Base-by-base conservation (phyloP, 2,797 vertebrate species). In the Sebastes trivittatus region DNA sequence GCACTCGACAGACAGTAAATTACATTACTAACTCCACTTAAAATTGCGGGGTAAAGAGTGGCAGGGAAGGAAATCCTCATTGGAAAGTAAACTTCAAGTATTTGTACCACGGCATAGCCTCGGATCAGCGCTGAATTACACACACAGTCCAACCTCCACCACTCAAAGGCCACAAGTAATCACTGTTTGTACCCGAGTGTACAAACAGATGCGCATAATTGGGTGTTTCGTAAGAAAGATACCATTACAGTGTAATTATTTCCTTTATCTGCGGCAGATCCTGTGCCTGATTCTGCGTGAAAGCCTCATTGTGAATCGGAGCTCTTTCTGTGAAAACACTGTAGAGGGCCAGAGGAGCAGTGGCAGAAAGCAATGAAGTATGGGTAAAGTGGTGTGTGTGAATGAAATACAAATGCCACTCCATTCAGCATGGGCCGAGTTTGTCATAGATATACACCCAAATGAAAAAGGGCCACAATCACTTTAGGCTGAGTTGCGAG, bases 401-500 rank as follows among this genome's bases (percentile, higher is more conserved):
- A 81, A 85, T 84, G 74, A 91, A 92, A 93, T 91, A 83, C 87
- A 90, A 94, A 92, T 82, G 82, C 58, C 80, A 29, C 75, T 83
- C 78, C 56, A 81, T 90, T 88, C 86, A 90, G 77, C 55, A 78
- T 52, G 81, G 78, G 89, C 82, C 69, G 63, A 78, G 65, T 85
- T 77, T 74, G 72, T 74, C 77, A 82, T 66, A 76, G 82, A 92
- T 87, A 92, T 81, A 80, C 42, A 87, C 76, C 85, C 75, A 81
- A 87, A 93, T 87, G 86, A 93, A 93, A 90, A 87, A 91, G 84
- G 89, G 82, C 92, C 89, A 87, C 90, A 91, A 94, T 94, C 89
- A 93, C 89, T 93, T 94, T 91, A 75, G 81, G 79, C 88, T 74
- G 87, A 89, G 80, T 91, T 90, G 87, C 73, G 82, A 92, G 93